These are phyloP conservation scores for Eulemur macaco DNA, from an alignment of 2,113 vertebrate genomes.

Conservation along the genomic window DNA sequence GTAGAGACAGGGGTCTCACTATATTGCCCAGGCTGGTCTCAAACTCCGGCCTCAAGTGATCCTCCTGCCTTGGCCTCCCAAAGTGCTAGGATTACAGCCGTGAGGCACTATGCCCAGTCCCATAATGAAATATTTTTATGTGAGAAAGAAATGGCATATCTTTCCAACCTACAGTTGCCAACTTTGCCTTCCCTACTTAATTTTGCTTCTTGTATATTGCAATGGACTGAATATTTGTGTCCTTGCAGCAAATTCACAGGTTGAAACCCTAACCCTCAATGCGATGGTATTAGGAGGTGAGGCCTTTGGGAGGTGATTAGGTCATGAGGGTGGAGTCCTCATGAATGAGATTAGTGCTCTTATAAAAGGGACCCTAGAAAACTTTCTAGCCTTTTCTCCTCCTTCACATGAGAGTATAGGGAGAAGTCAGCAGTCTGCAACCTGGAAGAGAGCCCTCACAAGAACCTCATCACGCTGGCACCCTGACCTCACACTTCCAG, in stretches of 20 bases:
- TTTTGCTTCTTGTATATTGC: background rate
- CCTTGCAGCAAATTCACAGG: background rate
- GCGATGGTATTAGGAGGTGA: background rate
- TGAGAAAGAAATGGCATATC: background rate
- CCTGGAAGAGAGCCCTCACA: too few relatives aligned
- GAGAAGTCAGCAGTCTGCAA: background rate
- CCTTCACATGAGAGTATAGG: background rate
- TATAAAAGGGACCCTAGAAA: background rate
- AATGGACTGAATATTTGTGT: background rate
- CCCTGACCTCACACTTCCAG: background rate
- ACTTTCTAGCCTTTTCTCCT: background rate
- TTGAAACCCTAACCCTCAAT: background rate
- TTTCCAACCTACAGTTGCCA: background rate
- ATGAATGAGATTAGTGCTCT: background rate
- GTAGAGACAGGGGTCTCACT: too few relatives aligned
- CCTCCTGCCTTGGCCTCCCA: too few relatives aligned
- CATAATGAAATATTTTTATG: background rate
- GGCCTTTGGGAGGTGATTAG: background rate
- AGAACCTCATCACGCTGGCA: background rate
- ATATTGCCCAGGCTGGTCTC: too few relatives aligned
- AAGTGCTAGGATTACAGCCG: too few relatives aligned
- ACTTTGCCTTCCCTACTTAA: background rate
- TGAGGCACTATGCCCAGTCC: background rate
- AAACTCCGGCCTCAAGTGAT: too few relatives aligned
- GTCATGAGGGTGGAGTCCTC: background rate